A percentile compares a stretch with the other conserved stretches of the same genome.
These are phyloP conservation scores for Schizaphis graminum DNA, from an alignment of 2,888 invertebrate species.

Conservation along the genomic window DNA sequence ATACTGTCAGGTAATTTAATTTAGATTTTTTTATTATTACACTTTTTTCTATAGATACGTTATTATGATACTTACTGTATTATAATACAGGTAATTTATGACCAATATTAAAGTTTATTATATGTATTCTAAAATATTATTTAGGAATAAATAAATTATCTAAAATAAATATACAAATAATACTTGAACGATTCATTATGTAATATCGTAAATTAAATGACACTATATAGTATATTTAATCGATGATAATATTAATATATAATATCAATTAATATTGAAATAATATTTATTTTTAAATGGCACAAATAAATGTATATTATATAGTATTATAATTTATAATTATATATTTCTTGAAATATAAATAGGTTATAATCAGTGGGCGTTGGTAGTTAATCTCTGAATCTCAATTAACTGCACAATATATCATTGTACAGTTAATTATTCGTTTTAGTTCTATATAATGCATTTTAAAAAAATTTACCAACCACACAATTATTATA, in stretches of 20 bases:
- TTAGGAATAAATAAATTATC: background rate
- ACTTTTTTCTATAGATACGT: background rate
- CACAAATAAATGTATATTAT: background rate
- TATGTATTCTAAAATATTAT: background rate
- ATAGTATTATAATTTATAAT: background rate
- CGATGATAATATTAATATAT: too few species aligned
- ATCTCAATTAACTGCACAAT: background rate
- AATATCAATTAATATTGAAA: too few species aligned
- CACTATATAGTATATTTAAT: too few species aligned
- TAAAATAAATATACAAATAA: background rate
- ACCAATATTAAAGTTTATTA: background rate
- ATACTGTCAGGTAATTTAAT: slow-evolving; percentile 57
- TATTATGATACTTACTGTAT: background rate
- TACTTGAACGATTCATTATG: background rate
- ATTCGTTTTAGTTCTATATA: background rate
- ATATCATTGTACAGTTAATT: background rate
- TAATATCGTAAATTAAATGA: background rate
- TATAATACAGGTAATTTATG: too few species aligned
- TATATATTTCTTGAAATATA: background rate
- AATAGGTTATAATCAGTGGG: background rate
- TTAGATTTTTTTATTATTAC: background rate
- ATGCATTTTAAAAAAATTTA: background rate
- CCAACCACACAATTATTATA: background rate
- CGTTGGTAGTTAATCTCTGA: background rate
- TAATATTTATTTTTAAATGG: background rate